A percentile compares a stretch with the other conserved stretches of the same genome.
phyloP scores from a whole-genome alignment of 2,113 vertebrate species.

The Pampusana beccarii region DNA sequence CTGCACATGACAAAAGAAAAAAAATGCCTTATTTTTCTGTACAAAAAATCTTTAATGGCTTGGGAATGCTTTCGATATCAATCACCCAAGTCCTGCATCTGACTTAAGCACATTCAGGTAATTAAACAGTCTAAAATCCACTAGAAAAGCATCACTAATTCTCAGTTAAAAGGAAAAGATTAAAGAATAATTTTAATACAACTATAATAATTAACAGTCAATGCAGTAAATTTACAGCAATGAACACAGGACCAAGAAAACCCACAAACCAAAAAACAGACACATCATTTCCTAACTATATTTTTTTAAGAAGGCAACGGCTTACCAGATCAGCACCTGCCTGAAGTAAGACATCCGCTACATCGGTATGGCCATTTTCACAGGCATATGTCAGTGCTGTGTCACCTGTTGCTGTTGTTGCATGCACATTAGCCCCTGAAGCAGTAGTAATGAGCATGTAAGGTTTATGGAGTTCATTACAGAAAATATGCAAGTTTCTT shows the following conservation, averaged over 20 bases:
- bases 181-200: neutral
- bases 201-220: neutral
- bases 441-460: neutral
- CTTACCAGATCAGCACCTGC: constrained; percentile 95
- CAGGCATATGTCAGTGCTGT: constrained; percentile 97
- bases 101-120: neutral
- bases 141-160: neutral
- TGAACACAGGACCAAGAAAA: neutral
- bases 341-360: constrained; percentile 96
- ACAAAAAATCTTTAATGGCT: neutral
- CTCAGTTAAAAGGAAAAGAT: neutral
- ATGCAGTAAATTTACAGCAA: accelerated
- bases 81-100: neutral
- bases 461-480: neutral
- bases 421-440: constrained; percentile 95
- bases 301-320: neutral
- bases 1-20: neutral
- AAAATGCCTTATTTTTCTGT: neutral
- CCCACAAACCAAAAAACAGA: neutral
- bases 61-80: neutral
- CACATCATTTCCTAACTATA: neutral
- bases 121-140: neutral
- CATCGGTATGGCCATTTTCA: constrained; percentile 98
- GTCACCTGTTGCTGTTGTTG: constrained; percentile 96
- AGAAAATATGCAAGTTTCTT: accelerated